Percentiles rank a stretch among this genome's conserved stretches.
These are phyloP conservation scores for Acronicta alni DNA, from an alignment of 2,888 invertebrate species.

Conservation along the genomic window DNA sequence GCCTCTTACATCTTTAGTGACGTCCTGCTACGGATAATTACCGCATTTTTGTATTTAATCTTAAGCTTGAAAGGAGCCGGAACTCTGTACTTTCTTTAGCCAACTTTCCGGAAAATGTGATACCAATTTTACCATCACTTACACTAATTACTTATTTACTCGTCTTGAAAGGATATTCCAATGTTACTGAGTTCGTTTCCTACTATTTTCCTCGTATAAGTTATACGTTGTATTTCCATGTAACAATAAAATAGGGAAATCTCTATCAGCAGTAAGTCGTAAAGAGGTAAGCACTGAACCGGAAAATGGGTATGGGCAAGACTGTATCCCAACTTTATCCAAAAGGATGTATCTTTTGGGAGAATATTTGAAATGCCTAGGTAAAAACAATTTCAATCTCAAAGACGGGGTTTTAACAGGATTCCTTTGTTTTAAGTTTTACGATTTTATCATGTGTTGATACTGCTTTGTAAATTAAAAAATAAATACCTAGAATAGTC, in stretches of 20 bases:
- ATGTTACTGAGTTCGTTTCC: conserved; percentile 17
- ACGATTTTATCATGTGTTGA: conserved; percentile 19
- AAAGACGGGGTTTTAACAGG: conserved; percentile 28
- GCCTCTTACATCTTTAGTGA: conserved; percentile 62
- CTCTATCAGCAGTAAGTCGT: conserved; percentile 57
- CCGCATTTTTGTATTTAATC: conserved; percentile 55
- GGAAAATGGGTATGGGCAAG: conserved; percentile 61
- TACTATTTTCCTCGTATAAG: conserved; percentile 29
- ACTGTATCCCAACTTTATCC: conserved; percentile 60
- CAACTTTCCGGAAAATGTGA: conserved; percentile 40
- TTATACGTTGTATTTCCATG: conserved; percentile 44
- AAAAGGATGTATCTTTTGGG: conserved; percentile 57
- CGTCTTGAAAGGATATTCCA: conserved; percentile 19
- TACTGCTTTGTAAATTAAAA: not conserved
- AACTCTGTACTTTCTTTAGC: conserved; percentile 37
- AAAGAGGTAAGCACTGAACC: conserved; percentile 62
- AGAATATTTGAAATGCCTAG: conserved; percentile 56
- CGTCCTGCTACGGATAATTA: conserved; percentile 52
- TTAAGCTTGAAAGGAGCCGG: conserved; percentile 44
- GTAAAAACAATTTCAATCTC: conserved; percentile 56
- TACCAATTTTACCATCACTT: conserved; percentile 35
- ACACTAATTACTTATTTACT: conserved; percentile 47
- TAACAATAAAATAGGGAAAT: conserved; percentile 58
- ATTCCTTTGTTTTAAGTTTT: conserved; percentile 41
- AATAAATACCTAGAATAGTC: conserved; percentile 2